Evolutionary conservation across 2,797 vertebrate genomes (phyloP), one percentile per base, ranked within the genome.

Genomic region (Petrocephalus sullivani): DNA sequence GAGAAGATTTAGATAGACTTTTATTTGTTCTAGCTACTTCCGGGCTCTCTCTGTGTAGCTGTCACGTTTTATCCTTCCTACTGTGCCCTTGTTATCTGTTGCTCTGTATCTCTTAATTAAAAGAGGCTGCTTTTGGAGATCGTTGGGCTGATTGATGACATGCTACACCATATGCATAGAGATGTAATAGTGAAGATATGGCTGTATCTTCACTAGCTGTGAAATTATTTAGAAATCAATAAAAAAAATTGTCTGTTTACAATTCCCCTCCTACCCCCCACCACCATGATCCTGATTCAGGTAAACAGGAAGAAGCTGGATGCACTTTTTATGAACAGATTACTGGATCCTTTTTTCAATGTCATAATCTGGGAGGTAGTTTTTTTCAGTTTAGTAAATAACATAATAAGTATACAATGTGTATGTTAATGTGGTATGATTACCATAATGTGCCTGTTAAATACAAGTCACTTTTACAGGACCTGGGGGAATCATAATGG

Each of bases 161-260:
- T 21, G 46, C 8, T 54, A 14, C 23, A 85, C 28, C 46, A n/a
- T 54, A 78, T 64, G 57, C 57, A 83, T 88, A 91, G 92, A 90
- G 89, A 87, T 89, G 88, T 89, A 89, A 88, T 89, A 89, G 88
- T 90, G 90, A 91, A 90, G 89, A 86, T 57, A 89, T 91, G 51
- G 67, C 23, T 57, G 71, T 33, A 57, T 81, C 41, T 87, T 56
- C 49, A 82, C 33, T 56, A 33, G 28, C 60, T 54, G 86, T 71
- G 61, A 46, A 81, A 49, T 64, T 81, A 58, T 81, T 87, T 87
- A 78, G 56, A 87, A 41, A 33, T 75, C 33, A 41, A 37, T 67
- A 10, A 46, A 3, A 46, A 41, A 41, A 41, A 46, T 41, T 19
- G 33, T 51, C 1, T 61, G 14, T 21, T 61, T 19, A 16, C 10